These are phyloP conservation scores for Spisula subtruncata DNA, from an alignment of 2,888 invertebrate genomes.

Conservation along the genomic window DNA sequence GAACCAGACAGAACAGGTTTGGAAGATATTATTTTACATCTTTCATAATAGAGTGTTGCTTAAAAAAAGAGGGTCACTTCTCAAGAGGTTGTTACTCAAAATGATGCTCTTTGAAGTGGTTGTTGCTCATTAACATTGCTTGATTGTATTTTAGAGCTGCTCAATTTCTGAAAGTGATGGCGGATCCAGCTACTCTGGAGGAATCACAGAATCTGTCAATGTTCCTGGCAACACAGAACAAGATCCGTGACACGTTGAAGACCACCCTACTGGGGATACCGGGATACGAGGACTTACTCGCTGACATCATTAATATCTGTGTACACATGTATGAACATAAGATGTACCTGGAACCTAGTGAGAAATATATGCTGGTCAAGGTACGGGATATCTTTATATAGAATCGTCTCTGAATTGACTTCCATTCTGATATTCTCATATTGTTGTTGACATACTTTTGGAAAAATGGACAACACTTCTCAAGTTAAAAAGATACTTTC, in stretches of 20 bases:
- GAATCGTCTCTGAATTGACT: no score
- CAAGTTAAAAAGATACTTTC: no score
- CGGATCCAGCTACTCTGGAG: constrained; percentile 98
- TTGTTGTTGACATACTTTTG: no score
- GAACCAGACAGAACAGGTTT: no score
- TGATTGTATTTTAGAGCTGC: constrained; percentile 92
- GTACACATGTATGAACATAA: constrained; percentile 99
- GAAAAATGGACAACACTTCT: no score
- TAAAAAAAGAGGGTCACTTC: no score
- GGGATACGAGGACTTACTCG: constrained; percentile 97
- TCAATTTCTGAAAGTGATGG: constrained; percentile 99
- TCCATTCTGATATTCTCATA: no score
- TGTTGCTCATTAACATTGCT: no score
- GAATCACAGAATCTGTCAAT: constrained; percentile 99
- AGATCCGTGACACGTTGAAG: constrained; percentile 98
- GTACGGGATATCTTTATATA: constrained; percentile 89
- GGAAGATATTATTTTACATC: no score
- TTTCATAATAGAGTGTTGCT: no score
- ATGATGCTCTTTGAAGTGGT: no score
- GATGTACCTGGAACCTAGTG: constrained; percentile 98
- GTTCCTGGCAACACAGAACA: constrained; percentile 99
- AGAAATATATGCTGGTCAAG: constrained; percentile 99
- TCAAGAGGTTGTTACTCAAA: no score
- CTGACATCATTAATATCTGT: constrained; percentile 98
- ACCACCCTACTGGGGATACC: constrained; percentile 93